Evolutionary conservation across 1,140 invertebrate genomes (phyloP).

Genomic region (Sinonovacula constricta): DNA sequence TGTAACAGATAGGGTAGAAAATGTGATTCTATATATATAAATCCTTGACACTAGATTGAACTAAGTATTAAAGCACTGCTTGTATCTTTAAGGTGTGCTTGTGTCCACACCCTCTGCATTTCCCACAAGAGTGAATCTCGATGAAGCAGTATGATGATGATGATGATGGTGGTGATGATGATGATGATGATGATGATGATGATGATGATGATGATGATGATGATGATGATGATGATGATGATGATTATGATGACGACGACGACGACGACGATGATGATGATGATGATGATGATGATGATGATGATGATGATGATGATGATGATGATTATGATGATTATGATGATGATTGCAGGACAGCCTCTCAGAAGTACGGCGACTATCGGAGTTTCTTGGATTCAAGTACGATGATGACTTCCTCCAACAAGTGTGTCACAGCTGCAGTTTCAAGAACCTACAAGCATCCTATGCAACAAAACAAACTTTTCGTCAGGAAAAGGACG

Average conservation of each 20-base stretch:
- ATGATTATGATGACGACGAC: too few species aligned
- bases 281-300: neutral
- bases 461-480: too few species aligned
- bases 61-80: too few species aligned
- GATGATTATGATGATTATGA: too few species aligned
- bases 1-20: too few species aligned
- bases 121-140: neutral
- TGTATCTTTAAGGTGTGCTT: too few species aligned
- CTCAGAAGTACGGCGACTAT: slow-evolving; percentile 44
- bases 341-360: slow-evolving; percentile 50
- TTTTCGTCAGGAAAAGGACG: slow-evolving; percentile 53
- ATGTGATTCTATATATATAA: too few species aligned
- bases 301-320: neutral
- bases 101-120: too few species aligned
- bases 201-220: neutral
- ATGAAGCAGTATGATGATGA: neutral
- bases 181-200: neutral
- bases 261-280: neutral
- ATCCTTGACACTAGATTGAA: too few species aligned
- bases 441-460: slow-evolving; percentile 57
- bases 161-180: neutral
- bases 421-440: slow-evolving; percentile 53
- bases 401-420: slow-evolving; percentile 31
- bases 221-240: neutral
- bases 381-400: slow-evolving; percentile 54